Evolutionary conservation across 2,888 invertebrate species (phyloP).

Genomic region (Agonopterix arenella): DNA sequence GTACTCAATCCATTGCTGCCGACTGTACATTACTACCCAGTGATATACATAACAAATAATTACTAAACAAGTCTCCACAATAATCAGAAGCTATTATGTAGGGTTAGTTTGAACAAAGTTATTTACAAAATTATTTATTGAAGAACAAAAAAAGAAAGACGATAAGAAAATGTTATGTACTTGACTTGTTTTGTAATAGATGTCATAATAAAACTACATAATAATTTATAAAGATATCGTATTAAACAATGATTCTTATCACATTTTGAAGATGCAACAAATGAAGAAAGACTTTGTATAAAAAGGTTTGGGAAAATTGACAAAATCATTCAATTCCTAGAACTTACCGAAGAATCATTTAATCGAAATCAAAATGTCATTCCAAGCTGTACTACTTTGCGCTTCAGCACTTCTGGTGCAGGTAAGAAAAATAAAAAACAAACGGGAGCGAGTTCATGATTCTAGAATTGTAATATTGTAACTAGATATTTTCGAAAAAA

Average conservation of each 20-base stretch:
- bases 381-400: background rate
- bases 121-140: too few relatives aligned
- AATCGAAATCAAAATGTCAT: background rate
- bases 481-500: too few relatives aligned
- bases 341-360: background rate
- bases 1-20: too few relatives aligned
- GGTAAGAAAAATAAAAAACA: background rate
- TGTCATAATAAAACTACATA: background rate
- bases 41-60: too few relatives aligned
- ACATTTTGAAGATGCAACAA: background rate
- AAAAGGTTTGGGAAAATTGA: background rate
- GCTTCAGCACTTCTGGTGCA: conserved; percentile 1
- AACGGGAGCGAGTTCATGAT: too few relatives aligned
- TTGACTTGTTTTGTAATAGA: background rate
- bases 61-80: too few relatives aligned
- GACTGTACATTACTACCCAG: too few relatives aligned
- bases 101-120: too few relatives aligned
- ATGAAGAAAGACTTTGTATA: background rate
- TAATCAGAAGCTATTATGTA: too few relatives aligned
- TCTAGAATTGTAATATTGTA: too few relatives aligned
- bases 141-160: too few relatives aligned
- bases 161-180: too few relatives aligned
- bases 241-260: background rate
- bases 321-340: background rate
- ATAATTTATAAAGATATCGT: background rate